Conservation (phyloP, 1,140 invertebrate species). For the Schlechtendalia chinensis region DNA sequence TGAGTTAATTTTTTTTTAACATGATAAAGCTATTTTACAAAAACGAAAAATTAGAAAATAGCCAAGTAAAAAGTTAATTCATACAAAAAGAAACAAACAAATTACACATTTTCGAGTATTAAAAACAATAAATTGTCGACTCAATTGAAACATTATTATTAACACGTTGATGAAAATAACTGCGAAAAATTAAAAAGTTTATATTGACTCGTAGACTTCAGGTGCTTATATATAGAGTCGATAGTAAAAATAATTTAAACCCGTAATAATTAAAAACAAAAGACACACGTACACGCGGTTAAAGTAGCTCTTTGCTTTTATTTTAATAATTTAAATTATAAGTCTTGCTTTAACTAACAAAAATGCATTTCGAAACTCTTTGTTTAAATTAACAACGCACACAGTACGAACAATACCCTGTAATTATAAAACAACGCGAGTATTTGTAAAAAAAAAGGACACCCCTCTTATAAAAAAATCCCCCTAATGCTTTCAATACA, state of each 20-base stretch:
- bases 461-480: background rate
- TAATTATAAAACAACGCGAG: conserved; percentile 15
- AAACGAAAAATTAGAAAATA: no score
- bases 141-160: no score
- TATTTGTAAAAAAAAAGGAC: background rate
- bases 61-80: no score
- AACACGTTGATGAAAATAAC: no score
- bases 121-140: no score
- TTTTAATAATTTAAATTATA: background rate
- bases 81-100: background rate
- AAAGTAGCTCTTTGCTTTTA: background rate
- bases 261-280: background rate
- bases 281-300: background rate
- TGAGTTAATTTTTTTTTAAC: no score
- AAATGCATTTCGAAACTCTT: background rate
- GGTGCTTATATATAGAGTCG: background rate
- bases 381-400: background rate
- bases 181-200: no score
- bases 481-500: background rate
- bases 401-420: background rate
- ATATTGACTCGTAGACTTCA: no score
- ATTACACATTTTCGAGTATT: background rate
- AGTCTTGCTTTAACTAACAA: background rate
- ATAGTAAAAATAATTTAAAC: no score
- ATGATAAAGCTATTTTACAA: no score